Conservation (phyloP, 2,888 invertebrate species). For the Luperina testacea region DNA sequence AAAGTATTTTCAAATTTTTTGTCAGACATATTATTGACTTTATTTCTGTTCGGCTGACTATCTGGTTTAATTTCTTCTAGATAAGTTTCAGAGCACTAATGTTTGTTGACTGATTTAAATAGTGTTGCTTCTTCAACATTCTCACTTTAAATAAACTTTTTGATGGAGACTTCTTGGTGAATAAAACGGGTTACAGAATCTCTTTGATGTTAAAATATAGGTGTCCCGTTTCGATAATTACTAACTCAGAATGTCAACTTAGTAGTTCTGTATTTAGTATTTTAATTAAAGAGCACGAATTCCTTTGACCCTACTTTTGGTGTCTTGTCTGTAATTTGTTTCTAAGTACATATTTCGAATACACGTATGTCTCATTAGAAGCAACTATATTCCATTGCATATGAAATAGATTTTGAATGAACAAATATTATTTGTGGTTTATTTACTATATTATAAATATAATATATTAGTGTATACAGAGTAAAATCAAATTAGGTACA, state of each 20-base stretch:
- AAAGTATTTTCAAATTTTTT: slow-evolving; percentile 70
- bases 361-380: no score
- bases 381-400: not conserved
- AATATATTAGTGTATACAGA: not conserved
- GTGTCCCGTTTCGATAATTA: slow-evolving; percentile 34
- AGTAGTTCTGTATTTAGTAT: slow-evolving; percentile 22
- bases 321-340: slow-evolving; percentile 37
- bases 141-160: slow-evolving; percentile 1
- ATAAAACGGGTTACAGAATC: slow-evolving; percentile 19
- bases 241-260: slow-evolving; percentile 11
- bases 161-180: no score
- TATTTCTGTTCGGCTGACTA: not conserved
- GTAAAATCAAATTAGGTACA: no score
- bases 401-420: not conserved
- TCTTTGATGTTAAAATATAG: slow-evolving; percentile 48
- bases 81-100: not conserved
- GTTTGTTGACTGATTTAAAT: not conserved
- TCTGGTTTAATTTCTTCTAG: not conserved
- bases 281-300: slow-evolving; percentile 41
- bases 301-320: slow-evolving; percentile 3
- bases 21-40: slow-evolving; percentile 20
- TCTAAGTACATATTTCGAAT: not conserved
- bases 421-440: not conserved
- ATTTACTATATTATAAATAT: no score
- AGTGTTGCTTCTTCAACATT: slow-evolving; percentile 10